Conservation (phyloP, 2,113 vertebrate genomes). For the Ascaphus truei region DNA sequence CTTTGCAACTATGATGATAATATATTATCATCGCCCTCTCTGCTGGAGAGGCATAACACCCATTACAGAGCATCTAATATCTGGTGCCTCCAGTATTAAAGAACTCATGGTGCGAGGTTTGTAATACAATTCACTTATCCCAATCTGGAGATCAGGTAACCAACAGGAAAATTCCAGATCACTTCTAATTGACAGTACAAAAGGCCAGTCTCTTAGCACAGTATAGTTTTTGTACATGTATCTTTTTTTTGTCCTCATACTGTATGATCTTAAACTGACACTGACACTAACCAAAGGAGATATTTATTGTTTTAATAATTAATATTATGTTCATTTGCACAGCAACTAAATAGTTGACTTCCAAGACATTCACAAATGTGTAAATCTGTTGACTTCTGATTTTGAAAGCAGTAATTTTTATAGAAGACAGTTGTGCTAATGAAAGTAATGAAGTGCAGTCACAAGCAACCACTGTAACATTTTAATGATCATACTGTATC, state of each 20-base stretch:
- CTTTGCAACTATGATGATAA: too few species aligned
- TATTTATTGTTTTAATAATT: background rate
- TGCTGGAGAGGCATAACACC: slow-evolving; percentile 3
- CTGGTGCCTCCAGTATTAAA: background rate
- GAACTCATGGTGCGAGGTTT: background rate
- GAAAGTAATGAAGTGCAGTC: too few species aligned
- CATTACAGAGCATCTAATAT: background rate
- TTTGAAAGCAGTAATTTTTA: too few species aligned
- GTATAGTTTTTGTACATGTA: background rate
- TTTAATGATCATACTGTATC: too few species aligned
- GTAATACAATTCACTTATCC: background rate
- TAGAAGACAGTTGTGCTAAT: too few species aligned
- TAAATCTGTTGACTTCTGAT: too few species aligned
- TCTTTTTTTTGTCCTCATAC: background rate
- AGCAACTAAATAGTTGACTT: too few species aligned
- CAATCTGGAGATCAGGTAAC: background rate
- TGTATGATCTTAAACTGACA: background rate
- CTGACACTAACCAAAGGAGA: background rate
- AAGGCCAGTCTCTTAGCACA: background rate
- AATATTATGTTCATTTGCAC: background rate
- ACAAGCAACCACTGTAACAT: too few species aligned
- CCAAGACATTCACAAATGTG: too few species aligned
- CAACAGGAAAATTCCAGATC: background rate
- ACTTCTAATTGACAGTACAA: background rate
- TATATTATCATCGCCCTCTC: slow-evolving; percentile 12